Conservation (phyloP, 2,113 vertebrate species). For the Propithecus coquereli region DNA sequence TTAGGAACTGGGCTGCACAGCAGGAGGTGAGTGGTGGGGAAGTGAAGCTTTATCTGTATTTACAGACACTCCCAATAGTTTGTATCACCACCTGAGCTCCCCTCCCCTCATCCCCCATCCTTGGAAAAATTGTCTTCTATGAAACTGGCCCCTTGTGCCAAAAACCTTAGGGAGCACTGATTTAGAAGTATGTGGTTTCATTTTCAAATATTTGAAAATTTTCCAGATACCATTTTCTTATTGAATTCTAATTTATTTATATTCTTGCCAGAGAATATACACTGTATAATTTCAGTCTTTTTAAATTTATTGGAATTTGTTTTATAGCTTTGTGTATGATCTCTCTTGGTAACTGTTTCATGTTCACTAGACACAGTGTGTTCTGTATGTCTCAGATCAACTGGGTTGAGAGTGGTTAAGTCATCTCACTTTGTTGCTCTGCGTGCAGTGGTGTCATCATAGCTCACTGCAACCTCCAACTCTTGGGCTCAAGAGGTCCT, state of each 20-base stretch:
- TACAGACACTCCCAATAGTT: too few species aligned
- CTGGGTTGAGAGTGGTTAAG: background rate
- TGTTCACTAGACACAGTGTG: background rate
- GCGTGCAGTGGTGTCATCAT: too few species aligned
- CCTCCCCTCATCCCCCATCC: too few species aligned
- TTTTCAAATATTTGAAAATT: constrained; percentile 15
- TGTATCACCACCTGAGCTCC: too few species aligned
- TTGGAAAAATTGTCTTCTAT: too few species aligned
- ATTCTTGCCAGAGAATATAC: background rate
- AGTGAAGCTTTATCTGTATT: too few species aligned
- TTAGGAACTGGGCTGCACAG: too few species aligned
- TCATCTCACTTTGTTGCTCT: background rate
- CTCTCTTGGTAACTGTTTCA: background rate
- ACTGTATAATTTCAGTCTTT: background rate
- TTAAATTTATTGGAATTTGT: background rate
- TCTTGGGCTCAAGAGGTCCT: too few species aligned
- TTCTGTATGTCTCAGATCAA: background rate
- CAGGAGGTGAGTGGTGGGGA: too few species aligned
- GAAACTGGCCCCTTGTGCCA: too few species aligned
- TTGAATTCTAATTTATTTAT: background rate
- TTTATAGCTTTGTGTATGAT: background rate
- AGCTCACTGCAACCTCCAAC: too few species aligned
- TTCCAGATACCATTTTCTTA: background rate
- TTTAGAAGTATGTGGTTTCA: background rate
- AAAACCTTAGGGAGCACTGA: background rate